Evolutionary conservation across 2,113 vertebrate genomes (phyloP).

Genomic region (Lampris megalopsis): DNA sequence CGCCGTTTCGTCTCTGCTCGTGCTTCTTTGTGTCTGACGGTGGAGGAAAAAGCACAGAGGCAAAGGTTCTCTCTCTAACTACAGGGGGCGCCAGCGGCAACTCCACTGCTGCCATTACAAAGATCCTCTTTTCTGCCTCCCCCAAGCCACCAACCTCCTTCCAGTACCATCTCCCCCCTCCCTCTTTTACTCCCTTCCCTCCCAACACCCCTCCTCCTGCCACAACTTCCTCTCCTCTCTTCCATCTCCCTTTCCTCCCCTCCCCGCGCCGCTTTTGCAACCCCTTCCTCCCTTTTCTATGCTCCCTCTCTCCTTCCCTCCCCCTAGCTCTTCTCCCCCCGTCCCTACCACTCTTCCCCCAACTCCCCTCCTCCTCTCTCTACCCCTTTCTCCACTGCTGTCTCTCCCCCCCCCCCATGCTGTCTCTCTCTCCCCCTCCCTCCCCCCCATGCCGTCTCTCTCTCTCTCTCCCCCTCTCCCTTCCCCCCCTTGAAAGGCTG

Average conservation of each 20-base stretch:
- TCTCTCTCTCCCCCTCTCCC: background rate
- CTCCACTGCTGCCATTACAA: background rate
- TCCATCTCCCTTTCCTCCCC: background rate
- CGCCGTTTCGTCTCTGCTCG: conserved; percentile 28
- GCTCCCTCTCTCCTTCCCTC: background rate
- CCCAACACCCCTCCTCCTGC: background rate
- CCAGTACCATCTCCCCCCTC: background rate
- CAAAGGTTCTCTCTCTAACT: conserved; percentile 22
- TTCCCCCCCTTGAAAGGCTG: conserved; percentile 50
- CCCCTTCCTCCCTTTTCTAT: background rate
- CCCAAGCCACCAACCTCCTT: background rate
- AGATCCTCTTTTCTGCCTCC: conserved; percentile 9
- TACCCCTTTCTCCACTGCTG: background rate
- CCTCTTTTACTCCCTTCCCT: background rate
- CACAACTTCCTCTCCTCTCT: background rate
- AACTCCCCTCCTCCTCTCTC: background rate
- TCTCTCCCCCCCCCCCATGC: background rate
- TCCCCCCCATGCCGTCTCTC: background rate
- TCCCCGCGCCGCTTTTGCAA: background rate
- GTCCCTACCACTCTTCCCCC: background rate
- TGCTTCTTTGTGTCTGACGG: conserved; percentile 58
- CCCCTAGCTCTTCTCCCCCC: background rate
- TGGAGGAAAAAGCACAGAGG: conserved; percentile 12
- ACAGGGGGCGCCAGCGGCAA: conserved; percentile 58
- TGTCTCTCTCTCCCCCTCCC: background rate